Evolutionary conservation across 35 echinoderm and acorn worm genomes (phyloP), one percentile per base, ranked within the genome.

Genomic region (Patiria miniata): DNA sequence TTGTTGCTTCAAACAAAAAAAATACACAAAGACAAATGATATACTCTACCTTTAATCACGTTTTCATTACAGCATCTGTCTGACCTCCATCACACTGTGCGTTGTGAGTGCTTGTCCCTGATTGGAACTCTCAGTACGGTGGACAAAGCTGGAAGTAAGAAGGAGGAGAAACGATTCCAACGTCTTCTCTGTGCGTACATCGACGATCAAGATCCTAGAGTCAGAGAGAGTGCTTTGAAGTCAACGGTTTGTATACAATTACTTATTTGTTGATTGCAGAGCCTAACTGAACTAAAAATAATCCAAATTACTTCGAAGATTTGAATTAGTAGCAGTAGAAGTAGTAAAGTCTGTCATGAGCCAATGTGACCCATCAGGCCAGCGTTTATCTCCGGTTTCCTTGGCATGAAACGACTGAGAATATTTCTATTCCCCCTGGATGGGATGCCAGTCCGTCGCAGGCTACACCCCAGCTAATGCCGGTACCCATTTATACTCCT

Each of bases 161-260:
- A 82, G 60, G 39, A 89, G 19, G 90, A 81, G 33, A 89, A 61
- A 30, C 68, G 81, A 30, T 44, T 87, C 8, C 89, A 94, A 40
- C 84, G 94, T 52, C 55, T 98, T 8, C 78, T 98, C 19, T 80
- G 88, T 56, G 89, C 83, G 39, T 98, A 89, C 47, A 91, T 89
- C 10, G 85, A 56, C 52, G 95, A 98, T 51, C 88, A 88, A 78
- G 95, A 98, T 51, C 92, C 95, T 83, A 61, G 95, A 55, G 95
- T 98, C 50, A 91, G 95, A 40, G 83, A 80, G 54, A 89, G 83
- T 68, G 92, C 95, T 32, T 94, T 94, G 56, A 56, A 91, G 69
- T 59, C 95, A 51, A 94, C 94, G 95, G 95, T 94, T 56, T 87
- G 42, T 47, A 12, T 12, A 6, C 12, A 4, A 47, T 47, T 47